phyloP scores from a whole-genome alignment of 1,140 invertebrate species.

The Heliconius nattereri region DNA sequence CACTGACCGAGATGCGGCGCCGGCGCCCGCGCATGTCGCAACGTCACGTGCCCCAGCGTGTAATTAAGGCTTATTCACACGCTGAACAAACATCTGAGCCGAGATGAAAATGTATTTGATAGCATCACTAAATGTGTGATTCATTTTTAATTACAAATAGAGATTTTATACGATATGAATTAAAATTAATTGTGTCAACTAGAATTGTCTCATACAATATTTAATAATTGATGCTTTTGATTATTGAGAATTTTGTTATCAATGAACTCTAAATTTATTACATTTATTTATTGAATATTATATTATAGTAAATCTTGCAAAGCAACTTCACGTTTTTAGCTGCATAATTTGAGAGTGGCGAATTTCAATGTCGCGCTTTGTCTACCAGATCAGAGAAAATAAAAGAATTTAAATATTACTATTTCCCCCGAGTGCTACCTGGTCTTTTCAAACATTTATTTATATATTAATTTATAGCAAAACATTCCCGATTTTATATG shows the following conservation, averaged over 20 bases:
- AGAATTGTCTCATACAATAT: not conserved
- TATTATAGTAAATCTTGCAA: too few species aligned
- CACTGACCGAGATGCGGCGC: constrained; percentile 57
- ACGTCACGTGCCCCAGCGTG: constrained; percentile 3
- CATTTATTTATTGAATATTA: not conserved
- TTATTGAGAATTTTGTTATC: too few species aligned
- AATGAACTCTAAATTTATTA: not conserved
- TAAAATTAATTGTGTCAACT: not conserved
- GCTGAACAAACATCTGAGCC: constrained; percentile 1
- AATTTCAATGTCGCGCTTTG: not conserved
- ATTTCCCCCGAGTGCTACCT: too few species aligned
- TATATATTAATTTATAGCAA: too few species aligned
- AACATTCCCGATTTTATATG: too few species aligned
- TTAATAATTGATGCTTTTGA: too few species aligned
- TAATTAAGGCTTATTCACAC: constrained; percentile 2
- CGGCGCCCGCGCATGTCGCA: constrained; percentile 46
- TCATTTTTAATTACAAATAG: not conserved
- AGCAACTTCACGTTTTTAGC: too few species aligned
- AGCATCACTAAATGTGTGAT: not conserved
- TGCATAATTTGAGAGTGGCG: not conserved
- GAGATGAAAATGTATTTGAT: constrained; percentile 4
- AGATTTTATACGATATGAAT: not conserved
- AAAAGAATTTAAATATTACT: too few species aligned
- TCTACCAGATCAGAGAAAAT: too few species aligned
- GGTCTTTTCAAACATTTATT: too few species aligned